Percentiles rank a stretch among this genome's conserved stretches.
Evolutionary conservation across 2,113 vertebrate genomes (phyloP).

Genomic region (Entomyzon cyanotis): DNA sequence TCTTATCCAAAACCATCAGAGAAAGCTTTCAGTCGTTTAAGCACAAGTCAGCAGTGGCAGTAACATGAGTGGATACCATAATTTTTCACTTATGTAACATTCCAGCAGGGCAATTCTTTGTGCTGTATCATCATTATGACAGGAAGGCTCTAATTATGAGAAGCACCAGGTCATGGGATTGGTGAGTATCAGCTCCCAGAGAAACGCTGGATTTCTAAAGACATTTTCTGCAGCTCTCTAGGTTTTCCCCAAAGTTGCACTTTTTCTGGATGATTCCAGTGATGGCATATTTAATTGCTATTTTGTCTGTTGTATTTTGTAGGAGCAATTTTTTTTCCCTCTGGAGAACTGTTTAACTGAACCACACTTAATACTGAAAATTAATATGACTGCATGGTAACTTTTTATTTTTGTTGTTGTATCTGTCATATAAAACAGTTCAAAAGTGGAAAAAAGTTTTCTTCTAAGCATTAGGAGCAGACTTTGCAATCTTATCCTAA

Average conservation of each 20-base stretch:
- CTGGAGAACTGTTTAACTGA: background rate
- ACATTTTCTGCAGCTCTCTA: background rate
- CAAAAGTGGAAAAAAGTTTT: background rate
- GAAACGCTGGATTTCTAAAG: background rate
- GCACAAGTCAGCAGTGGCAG: background rate
- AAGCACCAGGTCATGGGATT: background rate
- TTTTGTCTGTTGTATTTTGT: background rate
- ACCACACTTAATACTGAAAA: background rate
- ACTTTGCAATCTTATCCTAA: background rate
- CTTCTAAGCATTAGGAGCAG: background rate
- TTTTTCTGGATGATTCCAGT: background rate
- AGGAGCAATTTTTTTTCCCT: background rate
- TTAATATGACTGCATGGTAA: background rate
- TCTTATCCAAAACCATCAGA: background rate
- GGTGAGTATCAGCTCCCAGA: background rate
- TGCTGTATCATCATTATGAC: accelerated
- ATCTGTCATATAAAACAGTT: background rate
- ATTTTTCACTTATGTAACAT: background rate
- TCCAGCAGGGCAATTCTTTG: background rate
- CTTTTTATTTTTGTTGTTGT: too few species aligned
- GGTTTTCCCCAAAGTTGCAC: background rate
- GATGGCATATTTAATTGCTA: background rate
- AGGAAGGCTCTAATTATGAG: background rate
- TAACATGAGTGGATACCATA: background rate
- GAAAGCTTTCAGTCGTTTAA: background rate